phyloP scores from a whole-genome alignment of 2,797 vertebrate genomes.

The Choloepus didactylus region DNA sequence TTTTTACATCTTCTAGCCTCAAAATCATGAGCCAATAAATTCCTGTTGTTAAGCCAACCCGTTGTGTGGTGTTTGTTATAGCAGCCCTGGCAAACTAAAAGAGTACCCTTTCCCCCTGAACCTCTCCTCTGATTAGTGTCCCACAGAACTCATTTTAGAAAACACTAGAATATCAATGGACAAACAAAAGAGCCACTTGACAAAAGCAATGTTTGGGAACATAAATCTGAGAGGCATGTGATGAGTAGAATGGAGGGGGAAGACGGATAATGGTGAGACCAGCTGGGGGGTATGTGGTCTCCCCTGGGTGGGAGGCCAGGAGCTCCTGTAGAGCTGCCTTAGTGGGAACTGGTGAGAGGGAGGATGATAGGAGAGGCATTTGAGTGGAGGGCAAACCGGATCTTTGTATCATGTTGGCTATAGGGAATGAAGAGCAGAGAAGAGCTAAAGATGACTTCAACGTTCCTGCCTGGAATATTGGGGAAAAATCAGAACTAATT shows the following conservation, averaged over 20 bases:
- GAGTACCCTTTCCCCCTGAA: background rate
- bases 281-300: background rate
- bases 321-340: background rate
- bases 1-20: too few species aligned
- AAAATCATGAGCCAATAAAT: too few species aligned
- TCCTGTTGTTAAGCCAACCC: too few species aligned
- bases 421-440: background rate
- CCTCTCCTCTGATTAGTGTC: background rate
- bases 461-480: background rate
- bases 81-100: too few species aligned
- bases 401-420: background rate
- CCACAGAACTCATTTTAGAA: background rate
- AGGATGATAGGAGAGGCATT: background rate
- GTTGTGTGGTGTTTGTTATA: too few species aligned
- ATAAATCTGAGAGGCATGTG: background rate
- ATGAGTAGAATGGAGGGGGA: background rate
- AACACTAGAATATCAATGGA: background rate
- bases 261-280: background rate
- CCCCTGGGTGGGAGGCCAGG: background rate
- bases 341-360: background rate
- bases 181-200: background rate
- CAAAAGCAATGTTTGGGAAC: background rate
- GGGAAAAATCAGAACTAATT: background rate
- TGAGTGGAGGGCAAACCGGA: background rate
- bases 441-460: background rate